Evolutionary conservation across 2,888 invertebrate species (phyloP).

Genomic region (Prostheceraeus crozeri): DNA sequence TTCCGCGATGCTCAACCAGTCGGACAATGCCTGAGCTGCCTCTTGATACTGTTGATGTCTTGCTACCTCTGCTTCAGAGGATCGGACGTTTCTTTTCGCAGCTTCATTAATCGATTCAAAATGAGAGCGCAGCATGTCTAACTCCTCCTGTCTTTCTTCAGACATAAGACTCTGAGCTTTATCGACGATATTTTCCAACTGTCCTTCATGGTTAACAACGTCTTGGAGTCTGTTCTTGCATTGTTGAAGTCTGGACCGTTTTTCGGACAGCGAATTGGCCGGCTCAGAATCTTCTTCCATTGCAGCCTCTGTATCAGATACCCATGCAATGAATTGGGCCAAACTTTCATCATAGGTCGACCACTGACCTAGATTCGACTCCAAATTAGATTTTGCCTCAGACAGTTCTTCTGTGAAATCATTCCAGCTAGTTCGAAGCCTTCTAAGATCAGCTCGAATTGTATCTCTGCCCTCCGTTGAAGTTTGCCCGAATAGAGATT

Average conservation of each 20-base stretch:
- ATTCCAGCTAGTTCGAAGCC: slow-evolving; percentile 16
- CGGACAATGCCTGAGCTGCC: not conserved
- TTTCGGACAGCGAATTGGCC: not conserved
- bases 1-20: not conserved
- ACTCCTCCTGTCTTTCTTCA: not conserved
- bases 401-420: not conserved
- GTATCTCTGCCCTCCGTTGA: slow-evolving; percentile 8
- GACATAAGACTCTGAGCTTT: not conserved
- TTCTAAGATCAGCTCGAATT: slow-evolving; percentile 10
- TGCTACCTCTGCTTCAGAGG: not conserved
- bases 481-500: not conserved
- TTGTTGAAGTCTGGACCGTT: not conserved
- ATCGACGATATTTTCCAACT: slow-evolving; percentile 3
- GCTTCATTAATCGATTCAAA: slow-evolving; percentile 2
- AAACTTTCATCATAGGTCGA: slow-evolving; percentile 18
- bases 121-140: not conserved
- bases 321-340: slow-evolving; percentile 5
- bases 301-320: not conserved
- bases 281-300: slow-evolving; percentile 4
- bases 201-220: not conserved
- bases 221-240: slow-evolving; percentile 2
- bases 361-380: slow-evolving; percentile 12
- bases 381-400: not conserved
- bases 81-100: not conserved
- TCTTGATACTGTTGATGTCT: slow-evolving; percentile 13